These are phyloP conservation scores for Phasianus colchicus DNA, from an alignment of 2,113 vertebrate species.

Conservation along the genomic window DNA sequence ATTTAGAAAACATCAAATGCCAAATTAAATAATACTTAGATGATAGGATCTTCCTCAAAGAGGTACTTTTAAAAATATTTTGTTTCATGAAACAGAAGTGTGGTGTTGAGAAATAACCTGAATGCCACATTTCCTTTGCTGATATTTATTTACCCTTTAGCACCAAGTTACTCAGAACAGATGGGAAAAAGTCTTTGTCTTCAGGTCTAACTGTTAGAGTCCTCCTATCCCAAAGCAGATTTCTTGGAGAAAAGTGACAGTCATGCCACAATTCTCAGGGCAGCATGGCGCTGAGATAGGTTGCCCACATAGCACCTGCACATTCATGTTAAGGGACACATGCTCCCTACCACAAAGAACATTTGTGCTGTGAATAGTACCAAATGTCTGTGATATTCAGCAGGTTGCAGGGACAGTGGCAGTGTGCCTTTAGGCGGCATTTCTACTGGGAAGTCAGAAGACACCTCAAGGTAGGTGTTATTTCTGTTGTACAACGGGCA, in stretches of 20 bases:
- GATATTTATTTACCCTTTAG: not conserved
- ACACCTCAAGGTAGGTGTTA: not conserved
- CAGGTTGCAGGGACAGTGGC: fast-evolving
- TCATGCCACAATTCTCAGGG: not conserved
- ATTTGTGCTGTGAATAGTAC: not conserved
- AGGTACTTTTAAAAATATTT: not conserved
- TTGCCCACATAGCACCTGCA: not conserved
- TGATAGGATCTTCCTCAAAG: not conserved
- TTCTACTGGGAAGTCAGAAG: not conserved
- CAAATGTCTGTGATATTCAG: not conserved
- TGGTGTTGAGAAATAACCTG: not conserved
- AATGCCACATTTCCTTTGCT: not conserved
- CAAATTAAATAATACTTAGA: not conserved
- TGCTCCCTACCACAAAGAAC: not conserved
- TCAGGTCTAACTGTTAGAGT: not conserved
- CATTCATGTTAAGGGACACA: fast-evolving
- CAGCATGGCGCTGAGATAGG: not conserved
- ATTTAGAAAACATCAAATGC: not conserved
- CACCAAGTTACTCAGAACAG: not conserved
- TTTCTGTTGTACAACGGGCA: not conserved
- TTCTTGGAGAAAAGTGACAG: not conserved
- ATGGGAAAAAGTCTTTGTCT: not conserved
- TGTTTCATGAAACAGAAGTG: not conserved
- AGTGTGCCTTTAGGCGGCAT: not conserved
- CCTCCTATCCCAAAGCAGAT: not conserved